These are phyloP conservation scores for Desoria tigrina DNA, from an alignment of 2,888 invertebrate species.

Conservation along the genomic window DNA sequence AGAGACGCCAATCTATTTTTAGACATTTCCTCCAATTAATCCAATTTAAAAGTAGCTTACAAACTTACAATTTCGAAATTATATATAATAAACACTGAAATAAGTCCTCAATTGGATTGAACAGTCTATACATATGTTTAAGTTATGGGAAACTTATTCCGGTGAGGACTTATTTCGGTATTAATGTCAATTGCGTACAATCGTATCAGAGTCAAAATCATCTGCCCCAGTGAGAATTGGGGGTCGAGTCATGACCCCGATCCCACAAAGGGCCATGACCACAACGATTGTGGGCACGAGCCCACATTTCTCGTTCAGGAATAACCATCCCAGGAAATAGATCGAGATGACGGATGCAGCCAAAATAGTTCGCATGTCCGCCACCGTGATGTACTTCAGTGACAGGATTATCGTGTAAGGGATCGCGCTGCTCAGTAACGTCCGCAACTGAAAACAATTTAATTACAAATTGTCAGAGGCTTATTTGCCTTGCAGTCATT, in stretches of 20 bases:
- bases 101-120: neutral
- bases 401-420: conserved; percentile 37
- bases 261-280: conserved; percentile 40
- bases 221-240: conserved; percentile 41
- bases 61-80: too few species aligned
- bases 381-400: conserved; percentile 40
- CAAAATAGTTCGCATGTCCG: conserved; percentile 40
- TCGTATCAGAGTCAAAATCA: conserved; percentile 33
- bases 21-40: too few species aligned
- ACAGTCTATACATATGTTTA: too few species aligned
- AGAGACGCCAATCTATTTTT: too few species aligned
- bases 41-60: conserved; percentile 28
- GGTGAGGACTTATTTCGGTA: too few species aligned
- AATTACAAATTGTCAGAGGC: neutral
- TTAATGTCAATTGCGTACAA: too few species aligned
- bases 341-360: conserved; percentile 43
- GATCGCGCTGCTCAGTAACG: conserved; percentile 33
- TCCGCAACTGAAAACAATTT: conserved; percentile 31
- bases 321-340: conserved; percentile 43
- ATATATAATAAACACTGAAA: neutral
- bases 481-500: too few species aligned
- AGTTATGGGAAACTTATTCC: too few species aligned
- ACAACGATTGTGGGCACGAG: conserved; percentile 39
- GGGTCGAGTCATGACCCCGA: conserved; percentile 44
- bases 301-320: conserved; percentile 41